Evolutionary conservation across 2,797 vertebrate species (phyloP), one percentile per base, ranked within the genome.

Genomic region (Acipenser oxyrinchus): DNA sequence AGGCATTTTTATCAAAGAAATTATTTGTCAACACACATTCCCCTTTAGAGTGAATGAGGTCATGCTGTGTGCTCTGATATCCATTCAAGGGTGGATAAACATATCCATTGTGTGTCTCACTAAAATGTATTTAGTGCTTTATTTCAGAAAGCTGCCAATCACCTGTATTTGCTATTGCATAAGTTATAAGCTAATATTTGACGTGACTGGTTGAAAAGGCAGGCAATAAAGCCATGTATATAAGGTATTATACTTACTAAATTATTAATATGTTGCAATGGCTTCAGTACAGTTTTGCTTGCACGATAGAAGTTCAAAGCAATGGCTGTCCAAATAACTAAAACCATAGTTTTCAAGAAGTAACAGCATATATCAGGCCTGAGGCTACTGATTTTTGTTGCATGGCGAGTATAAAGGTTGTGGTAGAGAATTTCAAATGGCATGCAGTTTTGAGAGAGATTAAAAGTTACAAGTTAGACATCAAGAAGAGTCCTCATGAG

Each of bases 71-170:
- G 69, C 69, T 15, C 48, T 69, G 51, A 67, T 72, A 71, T 73
- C 74, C 60, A 49, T 62, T 69, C 72, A 77, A 73, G 71, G 69
- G 71, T 79, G 53, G 62, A 74, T 79, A 86, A 83, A 85, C 79
- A 87, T 72, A 80, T 70, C 71, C 69, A 72, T 75, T 73, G 73
- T 78, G 83, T 83, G 76, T 82, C 76, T 85, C 80, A 86, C 79
- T 72, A 66, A 65, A 37, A 59, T 73, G 75, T 76, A 64, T 72
- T 78, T 84, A 75, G 76, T 77, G 76, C 68, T 79, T 73, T 6
- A 74, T 78, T 80, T 82, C 71, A 80, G 74, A 71, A 72, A 76
- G 23, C 67, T 65, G 68, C 66, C 81, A 82, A 82, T 83, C 80
- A 86, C 78, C 81, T 69, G 69, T 75, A 67, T 75, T 63, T 72